A percentile compares a stretch with the other conserved stretches of the same genome.
These are phyloP conservation scores for Ennomos quercinarius DNA, from an alignment of 2,888 invertebrate genomes.

Conservation along the genomic window DNA sequence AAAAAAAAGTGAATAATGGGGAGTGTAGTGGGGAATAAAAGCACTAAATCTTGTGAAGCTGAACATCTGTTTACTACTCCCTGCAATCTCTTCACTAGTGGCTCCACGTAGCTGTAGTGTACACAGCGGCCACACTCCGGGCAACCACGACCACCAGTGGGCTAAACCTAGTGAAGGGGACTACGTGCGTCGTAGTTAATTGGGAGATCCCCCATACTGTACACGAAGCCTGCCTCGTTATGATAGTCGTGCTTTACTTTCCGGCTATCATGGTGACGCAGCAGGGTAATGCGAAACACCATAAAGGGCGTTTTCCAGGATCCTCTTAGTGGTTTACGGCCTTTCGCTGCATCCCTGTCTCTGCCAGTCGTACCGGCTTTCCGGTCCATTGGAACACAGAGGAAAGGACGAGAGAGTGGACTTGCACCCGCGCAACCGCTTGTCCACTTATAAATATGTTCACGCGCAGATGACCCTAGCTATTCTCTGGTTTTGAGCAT, in stretches of 20 bases:
- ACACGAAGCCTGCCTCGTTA: slow-evolving; percentile 1
- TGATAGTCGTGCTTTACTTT: background rate
- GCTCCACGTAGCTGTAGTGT: slow-evolving; percentile 3
- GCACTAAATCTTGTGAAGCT: background rate
- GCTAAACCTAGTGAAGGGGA: background rate
- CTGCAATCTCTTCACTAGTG: slow-evolving; percentile 5
- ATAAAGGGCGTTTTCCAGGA: background rate
- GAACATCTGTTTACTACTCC: slow-evolving; percentile 2
- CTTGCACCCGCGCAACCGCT: slow-evolving; percentile 12
- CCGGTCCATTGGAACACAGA: slow-evolving; percentile 8
- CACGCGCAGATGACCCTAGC: slow-evolving; percentile 8
- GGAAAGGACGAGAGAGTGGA: slow-evolving; percentile 13
- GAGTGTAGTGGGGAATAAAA: slow-evolving; percentile 2
- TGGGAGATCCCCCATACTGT: slow-evolving; percentile 3
- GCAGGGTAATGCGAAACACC: background rate
- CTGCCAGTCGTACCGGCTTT: slow-evolving; percentile 1
- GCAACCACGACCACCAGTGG: background rate
- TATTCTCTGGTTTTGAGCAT: background rate
- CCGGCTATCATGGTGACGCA: background rate
- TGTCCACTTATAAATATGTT: slow-evolving; percentile 10
- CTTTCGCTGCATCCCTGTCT: slow-evolving; percentile 2
- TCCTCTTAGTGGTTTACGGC: slow-evolving; percentile 1
- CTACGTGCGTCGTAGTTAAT: background rate
- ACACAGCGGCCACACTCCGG: slow-evolving; percentile 5
- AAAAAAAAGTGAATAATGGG: no score